These are phyloP conservation scores for Callaeas wilsoni DNA, from an alignment of 2,113 vertebrate species.

Conservation along the genomic window DNA sequence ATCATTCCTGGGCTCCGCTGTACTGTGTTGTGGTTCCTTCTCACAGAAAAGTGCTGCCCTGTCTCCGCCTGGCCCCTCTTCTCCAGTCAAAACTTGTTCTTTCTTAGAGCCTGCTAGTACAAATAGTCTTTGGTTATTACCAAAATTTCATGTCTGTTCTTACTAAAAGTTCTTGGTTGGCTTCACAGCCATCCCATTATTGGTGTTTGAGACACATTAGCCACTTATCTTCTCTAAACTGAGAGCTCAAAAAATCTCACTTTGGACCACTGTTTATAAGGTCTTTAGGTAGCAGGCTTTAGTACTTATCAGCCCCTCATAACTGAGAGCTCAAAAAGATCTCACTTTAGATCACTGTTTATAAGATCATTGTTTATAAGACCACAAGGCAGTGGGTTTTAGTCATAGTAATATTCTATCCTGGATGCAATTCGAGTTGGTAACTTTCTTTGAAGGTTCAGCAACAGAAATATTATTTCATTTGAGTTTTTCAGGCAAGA, in stretches of 20 bases:
- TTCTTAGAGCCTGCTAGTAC: neutral
- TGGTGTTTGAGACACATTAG: neutral
- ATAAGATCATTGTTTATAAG: neutral
- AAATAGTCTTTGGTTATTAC: neutral
- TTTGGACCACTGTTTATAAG: neutral
- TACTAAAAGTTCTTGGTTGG: neutral
- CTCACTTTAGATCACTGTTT: neutral
- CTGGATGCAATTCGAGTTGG: neutral
- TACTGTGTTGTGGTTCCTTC: neutral
- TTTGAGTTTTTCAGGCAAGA: neutral
- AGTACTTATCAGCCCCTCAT: neutral
- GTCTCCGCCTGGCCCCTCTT: neutral
- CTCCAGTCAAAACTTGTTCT: neutral
- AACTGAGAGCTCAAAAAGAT: accelerated
- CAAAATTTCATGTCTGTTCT: neutral
- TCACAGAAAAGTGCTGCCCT: neutral
- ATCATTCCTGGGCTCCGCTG: neutral
- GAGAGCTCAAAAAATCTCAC: neutral
- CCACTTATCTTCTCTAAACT: neutral
- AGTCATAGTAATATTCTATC: neutral
- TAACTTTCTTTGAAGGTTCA: neutral
- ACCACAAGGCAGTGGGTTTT: neutral
- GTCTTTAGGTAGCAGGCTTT: neutral
- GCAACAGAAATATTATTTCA: neutral
- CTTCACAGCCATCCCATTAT: neutral